Base-by-base conservation (phyloP, 2,888 invertebrate genomes). In the Rhingia campestris region DNA sequence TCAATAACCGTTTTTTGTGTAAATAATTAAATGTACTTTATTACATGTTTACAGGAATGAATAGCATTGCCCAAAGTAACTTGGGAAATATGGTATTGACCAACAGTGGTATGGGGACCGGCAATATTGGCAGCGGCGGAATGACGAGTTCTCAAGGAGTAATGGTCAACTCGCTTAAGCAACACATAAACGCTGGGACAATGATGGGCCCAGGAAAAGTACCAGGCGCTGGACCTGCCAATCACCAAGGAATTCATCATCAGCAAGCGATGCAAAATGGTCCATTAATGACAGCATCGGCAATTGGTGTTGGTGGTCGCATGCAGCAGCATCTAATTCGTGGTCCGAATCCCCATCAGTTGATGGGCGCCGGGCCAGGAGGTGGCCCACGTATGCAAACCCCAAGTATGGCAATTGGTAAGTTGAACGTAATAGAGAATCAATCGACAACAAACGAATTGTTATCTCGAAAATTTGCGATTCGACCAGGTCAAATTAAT, bases 71-170 rank as follows among this genome's bases (percentile, higher is more conserved):
- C 2, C 88, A 91, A 88, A 93, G 94, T 56, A 94, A 93, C 86
- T 91, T 92, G 67, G 92, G 93, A 56, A 95, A 95, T 88, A 95
- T 96, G 95, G 95, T 96, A 88, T 95, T 96, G 93, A 96, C 96
- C 32, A 96, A 95, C 89, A 95, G 94, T 89, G 94, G 93, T 88
- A 94, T 94, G 93, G 93, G 93, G 81, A 94, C 95, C 88, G 93
- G 93, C 85, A 92, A 92, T 53, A 86, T 87, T 81, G 87, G 89
- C 6, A 87, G 88, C 5, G 88, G 88, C 45, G 61, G 86, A n/a
- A 77, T 77, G 63, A 88, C 89, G 3, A 95, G 95, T 93, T 94
- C 94, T 77, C 94, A 94, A 61, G 95, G 95, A 69, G 94, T 95
- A 74, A 92, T 94, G 88, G 94, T 96, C 58, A 96, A 95, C 91